A percentile compares a stretch with the other conserved stretches of the same genome.
phyloP scores from a whole-genome alignment of 2,888 invertebrate species.

The Drosophila trichaetosa region DNA sequence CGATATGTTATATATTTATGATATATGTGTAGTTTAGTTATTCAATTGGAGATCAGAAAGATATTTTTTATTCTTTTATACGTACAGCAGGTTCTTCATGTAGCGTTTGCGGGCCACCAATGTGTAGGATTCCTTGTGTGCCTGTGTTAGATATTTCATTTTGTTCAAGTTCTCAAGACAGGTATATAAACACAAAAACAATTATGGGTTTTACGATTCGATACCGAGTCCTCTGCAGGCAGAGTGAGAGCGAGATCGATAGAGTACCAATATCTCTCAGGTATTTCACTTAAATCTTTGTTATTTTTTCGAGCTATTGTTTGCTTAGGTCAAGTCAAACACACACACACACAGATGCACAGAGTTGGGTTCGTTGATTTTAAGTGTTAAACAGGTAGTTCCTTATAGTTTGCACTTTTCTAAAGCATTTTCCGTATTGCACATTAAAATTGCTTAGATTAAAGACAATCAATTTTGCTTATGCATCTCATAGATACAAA shows the following conservation, averaged over 20 bases:
- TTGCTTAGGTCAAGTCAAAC: conserved; percentile 61
- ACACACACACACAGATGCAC: neutral
- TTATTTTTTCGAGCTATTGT: conserved; percentile 47
- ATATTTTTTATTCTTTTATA: conserved; percentile 43
- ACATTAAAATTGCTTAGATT: conserved; percentile 38
- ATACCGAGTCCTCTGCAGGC: neutral
- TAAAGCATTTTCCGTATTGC: conserved; percentile 58
- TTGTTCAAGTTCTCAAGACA: conserved; percentile 28
- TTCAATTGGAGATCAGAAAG: neutral
- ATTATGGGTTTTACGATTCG: neutral
- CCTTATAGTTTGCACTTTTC: conserved; percentile 32
- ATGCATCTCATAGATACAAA: conserved; percentile 51
- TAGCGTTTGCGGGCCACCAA: conserved; percentile 85
- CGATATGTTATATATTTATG: conserved; percentile 8
- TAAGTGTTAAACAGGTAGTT: conserved; percentile 58
- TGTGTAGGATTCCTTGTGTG: conserved; percentile 85
- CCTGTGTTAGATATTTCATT: conserved; percentile 83
- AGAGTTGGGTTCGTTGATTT: conserved; percentile 20
- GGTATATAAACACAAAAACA: conserved; percentile 25
- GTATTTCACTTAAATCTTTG: conserved; percentile 43
- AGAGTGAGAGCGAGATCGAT: neutral
- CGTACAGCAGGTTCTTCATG: conserved; percentile 85
- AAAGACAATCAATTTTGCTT: conserved; percentile 11
- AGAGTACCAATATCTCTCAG: conserved; percentile 36
- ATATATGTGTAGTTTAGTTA: neutral